Evolutionary conservation across 2,888 invertebrate species (phyloP).

Genomic region (Seira sanloemensis): DNA sequence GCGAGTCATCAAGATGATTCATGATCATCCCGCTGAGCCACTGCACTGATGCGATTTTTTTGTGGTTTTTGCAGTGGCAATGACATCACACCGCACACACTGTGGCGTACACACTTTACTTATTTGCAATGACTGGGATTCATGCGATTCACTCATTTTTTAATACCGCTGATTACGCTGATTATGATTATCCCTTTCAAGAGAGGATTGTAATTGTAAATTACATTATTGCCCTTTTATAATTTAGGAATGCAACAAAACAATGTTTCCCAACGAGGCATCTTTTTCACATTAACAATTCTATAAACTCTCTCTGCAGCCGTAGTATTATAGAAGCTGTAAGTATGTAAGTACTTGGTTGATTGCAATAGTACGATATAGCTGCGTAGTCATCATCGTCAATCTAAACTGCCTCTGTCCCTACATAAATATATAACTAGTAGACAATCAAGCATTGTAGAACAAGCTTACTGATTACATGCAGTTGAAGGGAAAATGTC

Average conservation of each 20-base stretch:
- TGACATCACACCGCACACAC: constrained; percentile 31
- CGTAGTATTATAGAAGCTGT: not conserved
- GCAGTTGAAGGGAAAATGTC: not conserved
- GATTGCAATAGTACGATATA: no score
- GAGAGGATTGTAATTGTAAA: not conserved
- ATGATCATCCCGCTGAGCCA: constrained; percentile 32
- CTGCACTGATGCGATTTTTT: not conserved
- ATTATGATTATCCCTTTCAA: constrained; percentile 17
- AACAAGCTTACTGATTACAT: not conserved
- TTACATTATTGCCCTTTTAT: constrained; percentile 19
- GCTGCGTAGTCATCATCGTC: not conserved
- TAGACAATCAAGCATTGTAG: constrained; percentile 1
- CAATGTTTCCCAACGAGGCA: not conserved
- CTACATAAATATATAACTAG: not conserved
- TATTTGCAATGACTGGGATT: not conserved
- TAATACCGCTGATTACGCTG: not conserved
- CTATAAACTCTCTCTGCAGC: not conserved
- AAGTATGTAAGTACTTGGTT: no score
- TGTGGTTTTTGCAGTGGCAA: constrained; percentile 27
- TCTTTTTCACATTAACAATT: not conserved
- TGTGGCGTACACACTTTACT: not conserved
- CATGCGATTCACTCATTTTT: not conserved
- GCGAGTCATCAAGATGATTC: constrained; percentile 34
- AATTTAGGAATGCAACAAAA: not conserved
- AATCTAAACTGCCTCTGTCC: not conserved